Evolutionary conservation across 2,113 vertebrate genomes (phyloP).

Genomic region (Leptobrachium leishanense): DNA sequence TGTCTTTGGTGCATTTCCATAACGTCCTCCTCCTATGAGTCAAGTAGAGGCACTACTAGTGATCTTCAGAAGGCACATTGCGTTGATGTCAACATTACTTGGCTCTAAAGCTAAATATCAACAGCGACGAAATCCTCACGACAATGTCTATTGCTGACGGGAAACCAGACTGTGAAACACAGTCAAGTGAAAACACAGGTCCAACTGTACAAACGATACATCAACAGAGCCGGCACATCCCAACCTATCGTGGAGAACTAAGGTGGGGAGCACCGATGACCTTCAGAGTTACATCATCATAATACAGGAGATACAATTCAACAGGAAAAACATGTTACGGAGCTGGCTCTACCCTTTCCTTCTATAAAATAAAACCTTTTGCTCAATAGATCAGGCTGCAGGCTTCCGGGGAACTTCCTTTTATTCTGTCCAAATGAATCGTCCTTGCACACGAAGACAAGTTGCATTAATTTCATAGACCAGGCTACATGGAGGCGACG

Average conservation of each 20-base stretch:
- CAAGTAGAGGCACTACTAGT: not conserved
- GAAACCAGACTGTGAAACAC: slow-evolving; percentile 9
- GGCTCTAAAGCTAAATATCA: not conserved
- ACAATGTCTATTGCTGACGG: slow-evolving; percentile 7
- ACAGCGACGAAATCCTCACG: not conserved
- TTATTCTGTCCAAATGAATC: not conserved
- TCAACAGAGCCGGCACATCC: not conserved
- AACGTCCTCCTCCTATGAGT: not conserved
- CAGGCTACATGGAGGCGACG: too few species aligned
- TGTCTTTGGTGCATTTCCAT: not conserved
- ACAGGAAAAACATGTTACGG: not conserved
- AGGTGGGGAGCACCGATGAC: not conserved
- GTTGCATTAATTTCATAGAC: too few species aligned
- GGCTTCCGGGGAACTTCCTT: slow-evolving; percentile 25
- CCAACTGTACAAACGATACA: slow-evolving; percentile 5
- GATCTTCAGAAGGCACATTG: not conserved
- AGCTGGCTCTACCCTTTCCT: not conserved
- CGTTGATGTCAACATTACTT: not conserved
- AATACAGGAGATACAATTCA: not conserved
- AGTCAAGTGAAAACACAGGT: not conserved
- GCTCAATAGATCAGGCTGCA: slow-evolving; percentile 25
- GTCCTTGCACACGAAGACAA: too few species aligned
- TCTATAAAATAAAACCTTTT: not conserved
- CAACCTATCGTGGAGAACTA: not conserved
- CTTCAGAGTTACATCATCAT: slow-evolving; percentile 2